Evolutionary conservation across 2,888 invertebrate species (phyloP).

Genomic region (Sylvicola cinctus): DNA sequence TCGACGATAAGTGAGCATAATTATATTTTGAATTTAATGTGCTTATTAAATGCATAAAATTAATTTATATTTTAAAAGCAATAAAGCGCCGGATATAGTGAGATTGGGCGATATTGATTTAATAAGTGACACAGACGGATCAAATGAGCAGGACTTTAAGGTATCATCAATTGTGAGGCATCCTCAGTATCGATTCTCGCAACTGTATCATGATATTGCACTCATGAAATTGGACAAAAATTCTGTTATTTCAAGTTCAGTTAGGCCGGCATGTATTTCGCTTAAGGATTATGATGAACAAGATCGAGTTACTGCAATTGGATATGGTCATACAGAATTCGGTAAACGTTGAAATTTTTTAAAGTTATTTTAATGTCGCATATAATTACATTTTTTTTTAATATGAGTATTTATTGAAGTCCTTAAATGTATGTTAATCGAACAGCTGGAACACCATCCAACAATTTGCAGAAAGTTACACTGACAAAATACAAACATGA

Average conservation of each 20-base stretch:
- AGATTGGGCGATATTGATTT: conserved; percentile 15
- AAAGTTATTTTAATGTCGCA: too few species aligned
- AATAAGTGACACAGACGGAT: conserved; percentile 4
- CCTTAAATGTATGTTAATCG: too few species aligned
- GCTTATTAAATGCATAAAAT: too few species aligned
- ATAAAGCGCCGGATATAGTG: conserved; percentile 8
- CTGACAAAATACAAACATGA: conserved; percentile 17
- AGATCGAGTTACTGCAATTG: conserved; percentile 32
- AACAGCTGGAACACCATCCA: conserved; percentile 14
- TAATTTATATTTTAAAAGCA: neutral
- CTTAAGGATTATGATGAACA: conserved; percentile 18
- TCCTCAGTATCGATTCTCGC: conserved; percentile 31
- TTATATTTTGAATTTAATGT: neutral
- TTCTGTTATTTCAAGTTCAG: conserved; percentile 22
- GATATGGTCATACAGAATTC: conserved; percentile 35
- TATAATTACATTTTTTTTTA: too few species aligned
- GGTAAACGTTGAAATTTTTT: too few species aligned
- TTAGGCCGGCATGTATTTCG: conserved; percentile 38
- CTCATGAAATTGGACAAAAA: conserved; percentile 29
- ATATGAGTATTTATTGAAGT: too few species aligned
- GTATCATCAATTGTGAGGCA: conserved; percentile 21
- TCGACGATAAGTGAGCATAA: conserved; percentile 5
- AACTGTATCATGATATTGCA: conserved; percentile 44
- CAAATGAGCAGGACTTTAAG: conserved; percentile 3
- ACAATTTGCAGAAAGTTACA: conserved; percentile 18